Base-by-base conservation (phyloP, 2,888 invertebrate species). In the Mycalesis mineus region DNA sequence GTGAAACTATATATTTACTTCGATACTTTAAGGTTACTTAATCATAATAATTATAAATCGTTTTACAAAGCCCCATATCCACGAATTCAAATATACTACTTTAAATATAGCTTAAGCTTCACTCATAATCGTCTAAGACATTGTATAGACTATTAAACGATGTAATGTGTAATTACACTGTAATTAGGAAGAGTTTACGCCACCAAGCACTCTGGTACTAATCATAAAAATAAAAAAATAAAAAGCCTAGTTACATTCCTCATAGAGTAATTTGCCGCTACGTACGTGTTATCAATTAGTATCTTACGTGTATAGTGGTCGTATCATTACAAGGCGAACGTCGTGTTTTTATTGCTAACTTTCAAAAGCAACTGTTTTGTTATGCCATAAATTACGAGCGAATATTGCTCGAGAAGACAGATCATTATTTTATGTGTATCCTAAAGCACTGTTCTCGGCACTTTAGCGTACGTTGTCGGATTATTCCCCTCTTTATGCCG, bases 401-500 rank as follows among this genome's bases (percentile, higher is more conserved):
- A 70, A 73, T 78, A 79, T 79, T 75, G 72, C 74, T 67, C 74
- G 72, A 74, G 72, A 75, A 75, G 77, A 78, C 76, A 77, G 74
- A 79, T 84, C 76, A 81, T 85, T 80, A 83, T 84, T 83, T 81
- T 78, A 80, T 82, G 80, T 82, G 76, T 75, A 74, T 75, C 75
- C 73, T 81, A 74, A 81, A 84, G 80, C 78, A 77, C 70, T 76
- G 78, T 78, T 80, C 72, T 70, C 72, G 74, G 74, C 74, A 72
- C 77, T 84, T 80, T 73, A 78, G 76, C 76, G 80, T 77, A 80
- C 72, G 74, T 80, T 76, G 79, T 76, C 75, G 76, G 79, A 86
- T 84, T 84, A 87, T 84, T 81, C 78, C 78, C 81, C 80, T 76
- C 78, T 84, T 84, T 79, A 82, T 78, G 78, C 74, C 74, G 74